Conservation (phyloP, 2,888 invertebrate genomes). For the Patella caerulea region DNA sequence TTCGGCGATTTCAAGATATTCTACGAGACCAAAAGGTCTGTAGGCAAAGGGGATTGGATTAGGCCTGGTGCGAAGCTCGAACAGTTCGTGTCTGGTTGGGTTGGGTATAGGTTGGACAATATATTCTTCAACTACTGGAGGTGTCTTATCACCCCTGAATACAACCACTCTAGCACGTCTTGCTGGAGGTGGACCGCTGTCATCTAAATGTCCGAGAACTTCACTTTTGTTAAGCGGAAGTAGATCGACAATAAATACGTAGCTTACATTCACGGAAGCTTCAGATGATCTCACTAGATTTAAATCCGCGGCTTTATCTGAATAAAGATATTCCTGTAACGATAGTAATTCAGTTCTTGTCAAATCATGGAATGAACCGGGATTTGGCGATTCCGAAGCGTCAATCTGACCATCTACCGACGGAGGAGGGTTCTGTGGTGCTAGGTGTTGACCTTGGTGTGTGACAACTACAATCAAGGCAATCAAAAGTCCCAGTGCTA, state of each 20-base stretch:
- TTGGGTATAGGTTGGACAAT: conserved; percentile 54
- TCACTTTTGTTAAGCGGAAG: conserved; percentile 42
- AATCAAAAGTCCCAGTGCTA: conserved; percentile 38
- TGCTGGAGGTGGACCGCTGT: conserved; percentile 34
- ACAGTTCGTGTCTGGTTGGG: conserved; percentile 35
- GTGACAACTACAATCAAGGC: conserved; percentile 30
- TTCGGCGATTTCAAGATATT: conserved; percentile 29
- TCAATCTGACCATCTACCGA: conserved; percentile 29
- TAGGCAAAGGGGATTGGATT: conserved; percentile 45
- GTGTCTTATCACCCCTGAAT: conserved; percentile 45
- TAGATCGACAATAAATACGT: conserved; percentile 45
- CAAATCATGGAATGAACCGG: conserved; percentile 47
- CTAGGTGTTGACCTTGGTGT: background rate
- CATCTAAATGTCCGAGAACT: conserved; percentile 40
- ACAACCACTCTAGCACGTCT: conserved; percentile 48
- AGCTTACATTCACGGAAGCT: conserved; percentile 26
- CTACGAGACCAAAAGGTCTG: conserved; percentile 49
- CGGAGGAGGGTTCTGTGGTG: too few species aligned
- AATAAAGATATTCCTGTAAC: conserved; percentile 35
- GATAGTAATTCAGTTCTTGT: conserved; percentile 40
- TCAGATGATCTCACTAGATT: conserved; percentile 30
- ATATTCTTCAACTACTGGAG: conserved; percentile 51
- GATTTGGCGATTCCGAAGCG: conserved; percentile 37
- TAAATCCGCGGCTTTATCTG: conserved; percentile 29
- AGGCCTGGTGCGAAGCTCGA: conserved; percentile 24